Evolutionary conservation across 2,113 vertebrate genomes (phyloP).

Genomic region (Myxocyprinus asiaticus): DNA sequence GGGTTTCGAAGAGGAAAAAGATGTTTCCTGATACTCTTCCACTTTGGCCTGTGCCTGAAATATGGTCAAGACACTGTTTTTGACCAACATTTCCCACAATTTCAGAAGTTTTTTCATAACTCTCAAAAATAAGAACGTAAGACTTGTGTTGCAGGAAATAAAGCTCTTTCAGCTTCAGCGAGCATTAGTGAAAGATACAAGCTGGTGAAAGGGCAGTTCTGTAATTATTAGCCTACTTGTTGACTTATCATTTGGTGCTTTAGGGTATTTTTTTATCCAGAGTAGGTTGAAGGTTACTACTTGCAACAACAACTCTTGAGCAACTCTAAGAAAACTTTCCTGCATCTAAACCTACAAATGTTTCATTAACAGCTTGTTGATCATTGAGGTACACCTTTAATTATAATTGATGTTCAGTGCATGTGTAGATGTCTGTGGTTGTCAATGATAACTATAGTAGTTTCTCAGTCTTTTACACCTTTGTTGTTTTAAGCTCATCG

Average conservation of each 20-base stretch:
- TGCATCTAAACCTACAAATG: no score
- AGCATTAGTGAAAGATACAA: not conserved
- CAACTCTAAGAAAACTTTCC: no score
- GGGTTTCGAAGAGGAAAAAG: slow-evolving; percentile 42
- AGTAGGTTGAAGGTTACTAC: no score
- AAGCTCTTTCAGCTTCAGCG: not conserved
- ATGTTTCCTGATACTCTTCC: slow-evolving; percentile 43
- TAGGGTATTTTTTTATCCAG: no score
- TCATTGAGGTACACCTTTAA: no score
- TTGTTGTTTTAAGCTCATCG: no score
- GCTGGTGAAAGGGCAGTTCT: not conserved
- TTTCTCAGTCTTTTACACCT: no score
- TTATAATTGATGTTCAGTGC: no score
- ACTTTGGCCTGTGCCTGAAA: slow-evolving; percentile 9
- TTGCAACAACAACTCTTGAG: no score
- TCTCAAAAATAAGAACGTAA: slow-evolving; percentile 11
- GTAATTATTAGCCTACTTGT: not conserved
- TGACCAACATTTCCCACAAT: not conserved
- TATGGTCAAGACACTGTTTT: not conserved
- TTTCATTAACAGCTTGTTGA: no score
- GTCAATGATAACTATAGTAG: no score
- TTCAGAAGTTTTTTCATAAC: not conserved
- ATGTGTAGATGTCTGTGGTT: no score
- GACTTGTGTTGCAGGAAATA: slow-evolving; percentile 13
- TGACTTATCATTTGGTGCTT: not conserved